Percentiles rank a stretch among this genome's conserved stretches.
phyloP scores from a whole-genome alignment of 2,888 invertebrate genomes.

The Phlogophora meticulosa region DNA sequence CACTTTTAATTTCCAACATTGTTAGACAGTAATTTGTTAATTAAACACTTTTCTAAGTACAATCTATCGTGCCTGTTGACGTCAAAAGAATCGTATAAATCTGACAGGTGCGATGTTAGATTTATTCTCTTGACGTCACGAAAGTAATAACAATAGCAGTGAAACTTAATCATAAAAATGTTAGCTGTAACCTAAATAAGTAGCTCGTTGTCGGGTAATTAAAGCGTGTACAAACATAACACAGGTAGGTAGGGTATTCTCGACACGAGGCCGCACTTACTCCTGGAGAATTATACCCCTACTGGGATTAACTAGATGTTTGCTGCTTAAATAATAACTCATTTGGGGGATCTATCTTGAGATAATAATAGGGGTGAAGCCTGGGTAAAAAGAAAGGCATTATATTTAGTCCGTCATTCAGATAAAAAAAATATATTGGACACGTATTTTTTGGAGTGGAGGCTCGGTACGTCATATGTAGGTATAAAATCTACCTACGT shows the following conservation, averaged over 20 bases:
- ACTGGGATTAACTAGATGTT: slow-evolving; percentile 47
- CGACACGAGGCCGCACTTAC: slow-evolving; percentile 60
- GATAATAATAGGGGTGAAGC: too few relatives aligned
- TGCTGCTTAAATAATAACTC: slow-evolving; percentile 45
- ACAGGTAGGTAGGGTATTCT: slow-evolving; percentile 25
- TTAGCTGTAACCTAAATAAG: slow-evolving; percentile 1
- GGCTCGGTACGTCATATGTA: too few relatives aligned
- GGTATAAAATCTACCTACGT: too few relatives aligned
- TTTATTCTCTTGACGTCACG: slow-evolving; percentile 7
- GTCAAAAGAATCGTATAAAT: not conserved
- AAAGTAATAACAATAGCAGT: not conserved
- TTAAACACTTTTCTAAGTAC: slow-evolving; percentile 7
- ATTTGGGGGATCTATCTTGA: slow-evolving; percentile 23
- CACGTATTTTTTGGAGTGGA: too few relatives aligned
- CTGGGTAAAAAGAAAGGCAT: too few relatives aligned
- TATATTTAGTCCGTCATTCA: too few relatives aligned
- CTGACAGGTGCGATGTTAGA: not conserved
- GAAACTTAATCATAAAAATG: not conserved
- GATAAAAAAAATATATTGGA: too few relatives aligned
- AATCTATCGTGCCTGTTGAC: slow-evolving; percentile 26
- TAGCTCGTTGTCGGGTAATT: slow-evolving; percentile 32
- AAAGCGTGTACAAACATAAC: slow-evolving; percentile 27
- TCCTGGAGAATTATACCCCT: slow-evolving; percentile 50
- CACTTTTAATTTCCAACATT: slow-evolving; percentile 1
- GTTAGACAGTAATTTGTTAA: slow-evolving; percentile 27